A percentile compares a stretch with the other conserved stretches of the same genome.
Evolutionary conservation across 2,888 invertebrate genomes (phyloP).

Genomic region (Meloe dianella): DNA sequence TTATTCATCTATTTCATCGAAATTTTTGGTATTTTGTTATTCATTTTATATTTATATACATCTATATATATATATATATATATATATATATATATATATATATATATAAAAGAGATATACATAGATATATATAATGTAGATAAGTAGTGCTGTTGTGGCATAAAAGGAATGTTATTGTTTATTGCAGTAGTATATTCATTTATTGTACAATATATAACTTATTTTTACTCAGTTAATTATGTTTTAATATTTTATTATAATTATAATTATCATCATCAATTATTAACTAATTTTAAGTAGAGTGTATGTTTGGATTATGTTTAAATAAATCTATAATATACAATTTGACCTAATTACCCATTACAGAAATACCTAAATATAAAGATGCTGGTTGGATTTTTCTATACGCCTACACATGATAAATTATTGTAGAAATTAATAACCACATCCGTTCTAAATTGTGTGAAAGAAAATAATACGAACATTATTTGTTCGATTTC

Average conservation of each 20-base stretch:
- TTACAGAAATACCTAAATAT: too few relatives aligned
- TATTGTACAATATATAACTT: conserved; percentile 45
- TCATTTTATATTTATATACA: not conserved
- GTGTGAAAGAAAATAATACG: too few relatives aligned
- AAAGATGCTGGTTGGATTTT: too few relatives aligned
- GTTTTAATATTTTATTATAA: conserved; percentile 51
- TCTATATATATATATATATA: too few relatives aligned
- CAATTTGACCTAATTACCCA: conserved; percentile 14
- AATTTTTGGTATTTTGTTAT: not conserved
- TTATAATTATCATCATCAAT: conserved; percentile 27
- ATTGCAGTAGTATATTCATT: conserved; percentile 34
- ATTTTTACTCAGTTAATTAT: conserved; percentile 50
- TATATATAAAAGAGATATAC: too few relatives aligned
- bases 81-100: too few relatives aligned
- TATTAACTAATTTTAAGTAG: conserved; percentile 44
- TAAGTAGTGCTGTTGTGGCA: conserved; percentile 37
- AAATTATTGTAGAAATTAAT: too few relatives aligned
- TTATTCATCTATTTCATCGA: conserved; percentile 22
- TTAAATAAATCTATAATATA: conserved; percentile 39
- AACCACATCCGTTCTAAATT: conserved; percentile 4
- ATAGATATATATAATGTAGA: too few relatives aligned
- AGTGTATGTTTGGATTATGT: conserved; percentile 50
- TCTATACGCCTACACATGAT: not conserved
- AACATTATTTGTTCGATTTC: not conserved
- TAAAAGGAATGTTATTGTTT: conserved; percentile 44